A percentile compares a stretch with the other conserved stretches of the same genome.
phyloP scores from a whole-genome alignment of 2,113 vertebrate genomes.

The Apteryx mantelli region DNA sequence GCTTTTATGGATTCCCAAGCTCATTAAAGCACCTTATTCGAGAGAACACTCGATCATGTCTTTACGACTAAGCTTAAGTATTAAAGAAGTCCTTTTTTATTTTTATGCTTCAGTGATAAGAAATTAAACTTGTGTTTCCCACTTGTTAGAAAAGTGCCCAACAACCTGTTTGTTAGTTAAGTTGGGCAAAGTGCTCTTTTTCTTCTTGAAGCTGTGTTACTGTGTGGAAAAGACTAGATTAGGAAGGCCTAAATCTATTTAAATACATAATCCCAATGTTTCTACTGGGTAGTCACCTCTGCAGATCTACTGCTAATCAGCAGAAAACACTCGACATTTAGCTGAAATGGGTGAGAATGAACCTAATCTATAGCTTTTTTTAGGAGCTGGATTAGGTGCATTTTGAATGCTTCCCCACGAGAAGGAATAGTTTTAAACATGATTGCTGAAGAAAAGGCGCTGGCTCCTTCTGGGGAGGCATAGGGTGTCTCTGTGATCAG shows the following conservation, averaged over 20 bases:
- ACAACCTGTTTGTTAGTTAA: not conserved
- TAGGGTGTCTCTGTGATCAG: not conserved
- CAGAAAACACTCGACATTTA: not conserved
- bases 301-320: not conserved
- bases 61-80: not conserved
- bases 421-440: not conserved
- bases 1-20: not conserved
- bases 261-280: accelerated
- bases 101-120: not conserved
- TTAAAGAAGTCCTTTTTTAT: not conserved
- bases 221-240: not conserved
- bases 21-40: not conserved
- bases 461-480: not conserved
- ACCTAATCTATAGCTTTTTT: accelerated
- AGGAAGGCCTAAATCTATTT: not conserved
- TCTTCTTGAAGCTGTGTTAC: not conserved
- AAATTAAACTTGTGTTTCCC: not conserved
- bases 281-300: accelerated
- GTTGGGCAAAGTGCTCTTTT: not conserved
- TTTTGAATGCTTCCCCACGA: not conserved
- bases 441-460: not conserved
- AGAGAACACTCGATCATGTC: not conserved
- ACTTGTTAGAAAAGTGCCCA: not conserved
- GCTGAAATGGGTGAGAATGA: accelerated
- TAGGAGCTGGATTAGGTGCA: not conserved